Conservation (phyloP, 2,113 vertebrate species). For the Emydura subglobosa region DNA sequence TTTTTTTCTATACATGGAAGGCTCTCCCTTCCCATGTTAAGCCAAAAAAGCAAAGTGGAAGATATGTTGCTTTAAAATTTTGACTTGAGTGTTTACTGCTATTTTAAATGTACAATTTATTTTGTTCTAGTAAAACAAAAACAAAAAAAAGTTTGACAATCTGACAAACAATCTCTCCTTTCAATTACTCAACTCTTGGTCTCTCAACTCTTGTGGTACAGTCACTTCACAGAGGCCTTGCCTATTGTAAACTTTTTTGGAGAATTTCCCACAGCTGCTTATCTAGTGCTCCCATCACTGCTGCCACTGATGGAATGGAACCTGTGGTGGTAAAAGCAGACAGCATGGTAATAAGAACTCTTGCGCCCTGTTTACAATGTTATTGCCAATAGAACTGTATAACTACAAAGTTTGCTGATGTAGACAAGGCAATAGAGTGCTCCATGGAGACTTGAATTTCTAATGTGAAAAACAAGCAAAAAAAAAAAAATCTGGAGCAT, state of each 20-base stretch:
- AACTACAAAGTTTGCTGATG: background rate
- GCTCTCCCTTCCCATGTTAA: background rate
- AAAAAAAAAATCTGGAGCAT: background rate
- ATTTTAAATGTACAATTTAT: background rate
- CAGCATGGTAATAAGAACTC: background rate
- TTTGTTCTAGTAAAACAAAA: too few species aligned
- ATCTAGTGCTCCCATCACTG: background rate
- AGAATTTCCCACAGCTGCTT: background rate
- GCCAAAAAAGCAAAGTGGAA: background rate
- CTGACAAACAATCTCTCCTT: conserved; percentile 2
- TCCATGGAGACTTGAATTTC: background rate
- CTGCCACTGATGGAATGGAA: conserved; percentile 6
- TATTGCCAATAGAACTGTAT: background rate
- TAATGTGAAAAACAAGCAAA: conserved; percentile 9
- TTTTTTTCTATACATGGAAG: background rate
- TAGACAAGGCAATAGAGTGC: background rate
- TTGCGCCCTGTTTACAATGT: background rate
- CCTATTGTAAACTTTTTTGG: background rate
- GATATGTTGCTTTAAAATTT: background rate
- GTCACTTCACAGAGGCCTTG: background rate
- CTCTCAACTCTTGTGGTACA: background rate
- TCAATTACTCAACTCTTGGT: background rate
- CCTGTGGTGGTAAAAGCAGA: background rate
- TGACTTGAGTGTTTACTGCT: background rate
- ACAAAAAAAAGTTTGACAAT: background rate